Evolutionary conservation across 2,113 vertebrate species (phyloP).

Genomic region (Antechinus stuartii): DNA sequence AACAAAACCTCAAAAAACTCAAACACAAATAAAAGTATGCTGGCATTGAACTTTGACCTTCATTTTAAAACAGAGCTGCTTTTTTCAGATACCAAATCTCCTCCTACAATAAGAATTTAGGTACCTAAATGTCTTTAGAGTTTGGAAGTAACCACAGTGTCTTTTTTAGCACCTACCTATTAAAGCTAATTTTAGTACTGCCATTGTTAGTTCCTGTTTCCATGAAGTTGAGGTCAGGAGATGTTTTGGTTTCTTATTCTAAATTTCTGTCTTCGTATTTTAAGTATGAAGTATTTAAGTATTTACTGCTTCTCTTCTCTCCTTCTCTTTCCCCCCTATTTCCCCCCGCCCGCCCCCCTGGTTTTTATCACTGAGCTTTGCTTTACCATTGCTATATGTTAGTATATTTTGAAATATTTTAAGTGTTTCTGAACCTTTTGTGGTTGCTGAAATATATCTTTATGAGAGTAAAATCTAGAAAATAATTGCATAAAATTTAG

Average conservation of each 20-base stretch:
- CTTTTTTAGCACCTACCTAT: slow-evolving; percentile 73
- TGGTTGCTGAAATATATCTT: not conserved
- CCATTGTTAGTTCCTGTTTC: slow-evolving; percentile 59
- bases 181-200: slow-evolving; percentile 76
- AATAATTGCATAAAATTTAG: not conserved
- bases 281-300: not conserved
- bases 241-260: slow-evolving; percentile 15
- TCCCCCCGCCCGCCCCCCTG: too few relatives aligned
- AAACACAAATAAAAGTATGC: slow-evolving; percentile 61
- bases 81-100: slow-evolving; percentile 53
- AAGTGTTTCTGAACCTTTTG: slow-evolving; percentile 12
- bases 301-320: not conserved
- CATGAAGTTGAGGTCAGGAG: slow-evolving; percentile 24
- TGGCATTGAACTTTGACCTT: slow-evolving; percentile 70
- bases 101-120: slow-evolving; percentile 28
- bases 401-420: not conserved
- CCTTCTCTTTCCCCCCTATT: too few relatives aligned
- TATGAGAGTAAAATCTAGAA: slow-evolving; percentile 8
- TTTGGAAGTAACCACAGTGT: slow-evolving; percentile 56
- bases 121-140: slow-evolving; percentile 52
- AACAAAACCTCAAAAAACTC: too few relatives aligned
- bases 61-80: slow-evolving; percentile 52
- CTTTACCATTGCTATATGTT: slow-evolving; percentile 32
- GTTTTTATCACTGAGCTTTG: not conserved
- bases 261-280: slow-evolving; percentile 34